Conservation (phyloP, 2,113 vertebrate genomes). For the Stomatorhinus ivindoensis region DNA sequence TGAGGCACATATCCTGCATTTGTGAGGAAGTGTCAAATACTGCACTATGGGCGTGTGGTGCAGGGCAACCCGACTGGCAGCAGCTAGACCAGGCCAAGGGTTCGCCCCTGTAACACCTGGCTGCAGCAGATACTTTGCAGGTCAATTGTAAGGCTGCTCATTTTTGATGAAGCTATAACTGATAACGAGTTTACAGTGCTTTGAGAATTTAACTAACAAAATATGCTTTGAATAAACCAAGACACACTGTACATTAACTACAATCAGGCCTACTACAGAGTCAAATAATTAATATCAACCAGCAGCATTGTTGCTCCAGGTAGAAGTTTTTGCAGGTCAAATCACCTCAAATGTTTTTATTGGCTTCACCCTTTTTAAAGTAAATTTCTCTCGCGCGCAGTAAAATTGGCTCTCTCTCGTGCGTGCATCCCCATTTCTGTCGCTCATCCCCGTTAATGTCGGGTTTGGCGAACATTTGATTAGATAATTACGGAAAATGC, state of each 20-base stretch:
- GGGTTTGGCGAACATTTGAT: not conserved
- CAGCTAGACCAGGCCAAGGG: not conserved
- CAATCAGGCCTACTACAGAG: not conserved
- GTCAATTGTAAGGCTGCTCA: too few species aligned
- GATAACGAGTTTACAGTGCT: too few species aligned
- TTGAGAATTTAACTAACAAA: not conserved
- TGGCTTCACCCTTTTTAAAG: not conserved
- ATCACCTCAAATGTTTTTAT: not conserved
- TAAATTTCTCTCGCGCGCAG: not conserved
- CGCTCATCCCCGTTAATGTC: not conserved
- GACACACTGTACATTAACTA: not conserved
- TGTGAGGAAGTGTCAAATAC: not conserved
- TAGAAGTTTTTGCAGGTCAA: not conserved
- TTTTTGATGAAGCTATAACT: too few species aligned
- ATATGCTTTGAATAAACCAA: not conserved
- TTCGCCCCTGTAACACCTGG: not conserved
- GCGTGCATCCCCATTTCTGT: not conserved
- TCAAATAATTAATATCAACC: not conserved
- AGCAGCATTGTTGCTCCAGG: not conserved
- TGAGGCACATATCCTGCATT: not conserved
- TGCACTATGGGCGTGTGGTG: not conserved
- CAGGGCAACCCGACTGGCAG: not conserved
- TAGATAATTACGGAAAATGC: not conserved
- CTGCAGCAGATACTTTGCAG: not conserved
- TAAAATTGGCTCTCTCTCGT: not conserved